Evolutionary conservation across 2,113 vertebrate genomes (phyloP), one percentile per base, ranked within the genome.

Genomic region (Ictalurus punctatus): DNA sequence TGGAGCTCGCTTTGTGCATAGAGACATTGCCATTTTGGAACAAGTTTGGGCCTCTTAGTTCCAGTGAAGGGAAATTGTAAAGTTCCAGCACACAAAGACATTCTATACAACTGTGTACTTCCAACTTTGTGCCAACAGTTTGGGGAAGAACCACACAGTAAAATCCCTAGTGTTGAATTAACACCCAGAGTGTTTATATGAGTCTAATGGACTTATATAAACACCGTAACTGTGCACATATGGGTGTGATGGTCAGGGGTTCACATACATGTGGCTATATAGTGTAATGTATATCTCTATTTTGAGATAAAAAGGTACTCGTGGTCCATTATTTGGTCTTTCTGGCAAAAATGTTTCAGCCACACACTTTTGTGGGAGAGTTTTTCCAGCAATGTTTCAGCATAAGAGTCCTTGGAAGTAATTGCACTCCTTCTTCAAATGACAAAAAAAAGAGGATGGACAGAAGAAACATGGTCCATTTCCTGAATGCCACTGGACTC

Each of bases 361-460:
- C 44, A 48, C 80, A 83, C 56, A 61, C 25, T 61, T 83, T 34
- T 59, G 17, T 58, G 2, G 2, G 1, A 58, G n/a, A 82, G 4
- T 34, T 52, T 34, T 59, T 81, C 2, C 14, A 37, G 30, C 56
- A 37, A 37, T 81, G 52, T 34, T 30, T 81, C 79, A 81, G 79
- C 48, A n/a, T 56, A 37, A 25, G 19, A 37, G 56, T 21, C 30
- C 37, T 82, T 34, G 80, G 30, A 82, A 59, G 56, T 59, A 82
- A 82, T 82, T 82, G 80, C 54, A 82, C 56, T 59, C 80, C 59
- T 82, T 82, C 56, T 37, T 82, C 80, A 82, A 82, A 59, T 82
- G 56, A 61, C 80, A 59, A 30, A 21, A 19, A 37, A 81, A 79
- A 54, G 13, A 79, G 44, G 17, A 79, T 14, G 25, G n/a, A 81